Base-by-base conservation (phyloP, 1,140 invertebrate species). In the Thrips palmi region DNA sequence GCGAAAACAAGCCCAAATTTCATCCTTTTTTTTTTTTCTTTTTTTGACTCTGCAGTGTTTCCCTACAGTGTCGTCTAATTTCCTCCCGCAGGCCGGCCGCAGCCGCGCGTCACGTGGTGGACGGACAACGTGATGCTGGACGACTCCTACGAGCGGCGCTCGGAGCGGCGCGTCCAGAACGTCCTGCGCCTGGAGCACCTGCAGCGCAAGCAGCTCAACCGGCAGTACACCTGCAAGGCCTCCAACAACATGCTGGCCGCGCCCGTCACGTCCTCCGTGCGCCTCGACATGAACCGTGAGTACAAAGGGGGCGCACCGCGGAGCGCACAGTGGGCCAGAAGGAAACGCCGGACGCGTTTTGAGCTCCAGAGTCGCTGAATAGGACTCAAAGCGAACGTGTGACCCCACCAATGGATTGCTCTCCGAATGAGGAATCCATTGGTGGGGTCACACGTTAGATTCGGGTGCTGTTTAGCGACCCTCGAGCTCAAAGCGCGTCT, bases 261-360 rank as follows among this genome's bases (percentile, higher is more conserved):
- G 8, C 77, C 80, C 32, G 70, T 79, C 53, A 74, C 71, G 33
- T 74, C 69, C 48, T 68, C 71, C 18, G 73, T 85, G 39, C 70
- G 70, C 7, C 60, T 84, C 37, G 74, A 83, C 52, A 71, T 84
- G 63, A 80, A 78, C 52, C 64, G 80, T 84, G 56, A 82, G 79
- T 74, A 39, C 24, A 36, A 41, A n/a, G n/a, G n/a, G n/a, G n/a
- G n/a, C n/a, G n/a, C n/a, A n/a, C n/a, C n/a, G n/a, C n/a, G n/a
- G n/a, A n/a, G n/a, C n/a, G n/a, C n/a, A n/a, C n/a, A n/a, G n/a
- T n/a, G n/a, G n/a, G n/a, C n/a, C n/a, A n/a, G n/a, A n/a, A n/a
- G n/a, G n/a, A n/a, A n/a, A n/a, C n/a, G n/a, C n/a, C n/a, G n/a
- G n/a, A n/a, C n/a, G n/a, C n/a, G n/a, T n/a, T n/a, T n/a, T n/a